Conservation (phyloP, 2,113 vertebrate genomes). For the Scomber colias region DNA sequence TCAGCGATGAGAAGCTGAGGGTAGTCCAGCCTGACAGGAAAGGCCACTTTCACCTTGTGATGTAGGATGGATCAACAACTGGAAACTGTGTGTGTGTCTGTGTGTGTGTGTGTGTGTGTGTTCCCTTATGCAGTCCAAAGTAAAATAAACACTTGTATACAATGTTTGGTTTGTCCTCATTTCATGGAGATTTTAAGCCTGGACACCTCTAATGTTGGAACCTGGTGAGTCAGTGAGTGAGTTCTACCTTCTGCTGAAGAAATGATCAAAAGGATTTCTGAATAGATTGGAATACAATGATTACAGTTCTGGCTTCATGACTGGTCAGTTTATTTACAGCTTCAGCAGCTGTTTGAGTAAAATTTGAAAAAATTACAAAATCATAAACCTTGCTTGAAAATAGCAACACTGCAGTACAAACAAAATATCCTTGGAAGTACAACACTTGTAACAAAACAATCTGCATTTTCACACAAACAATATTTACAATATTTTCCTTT, state of each 20-base stretch:
- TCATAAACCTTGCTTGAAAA: background rate
- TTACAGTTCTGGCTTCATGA: no score
- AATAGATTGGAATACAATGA: background rate
- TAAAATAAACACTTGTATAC: slow-evolving; percentile 4
- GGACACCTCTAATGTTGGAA: background rate
- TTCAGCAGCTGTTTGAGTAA: background rate
- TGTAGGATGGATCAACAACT: slow-evolving; percentile 5
- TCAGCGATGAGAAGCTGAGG: slow-evolving; percentile 71
- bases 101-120: background rate
- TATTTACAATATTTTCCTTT: background rate
- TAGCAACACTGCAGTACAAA: no score
- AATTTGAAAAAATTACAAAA: background rate
- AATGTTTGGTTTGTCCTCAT: background rate
- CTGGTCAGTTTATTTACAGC: background rate
- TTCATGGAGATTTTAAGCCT: background rate
- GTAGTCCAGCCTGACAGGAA: slow-evolving; percentile 72
- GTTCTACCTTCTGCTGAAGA: no score
- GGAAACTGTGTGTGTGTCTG: background rate
- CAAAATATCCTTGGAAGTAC: no score
- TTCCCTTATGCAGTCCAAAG: background rate
- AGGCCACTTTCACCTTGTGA: slow-evolving; percentile 52
- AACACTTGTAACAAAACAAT: background rate
- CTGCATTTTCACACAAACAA: background rate
- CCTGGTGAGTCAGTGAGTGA: no score
- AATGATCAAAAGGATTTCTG: background rate